Evolutionary conservation across 2,113 vertebrate species (phyloP), one percentile per base, ranked within the genome.

Genomic region (Rattus rattus): DNA sequence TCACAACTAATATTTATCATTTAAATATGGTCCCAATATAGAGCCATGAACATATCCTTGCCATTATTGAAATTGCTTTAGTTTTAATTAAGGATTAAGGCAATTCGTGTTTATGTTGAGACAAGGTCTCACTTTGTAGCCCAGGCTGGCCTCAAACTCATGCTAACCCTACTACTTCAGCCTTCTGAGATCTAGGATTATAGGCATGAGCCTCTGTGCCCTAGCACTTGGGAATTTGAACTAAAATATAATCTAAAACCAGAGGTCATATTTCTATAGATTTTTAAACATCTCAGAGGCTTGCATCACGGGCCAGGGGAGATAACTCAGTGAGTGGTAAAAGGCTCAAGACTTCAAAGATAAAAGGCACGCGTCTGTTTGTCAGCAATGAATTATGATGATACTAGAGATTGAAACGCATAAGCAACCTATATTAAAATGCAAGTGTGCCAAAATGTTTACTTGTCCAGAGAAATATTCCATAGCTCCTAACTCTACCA

Each of bases 1-100:
- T 16, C 65, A 16, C 96, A 97, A 96, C 89, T 96, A 95, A 98
- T 92, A 97, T 96, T 97, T 43, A 43, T 63, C 56, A 95, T 63
- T 97, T 95, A 97, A 96, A 95, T 88, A 54, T 70, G 97, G 94
- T 97, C 97, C 97, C 97, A 97, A 96, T 96, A 93, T 24, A 94
- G 85, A 81, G 97, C 95, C 43, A 79, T 92, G 36, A 92, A 92
- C 97, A 96, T 30, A 86, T 90, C 91, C 94, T 69, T 70, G 47
- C 43, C 93, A 83, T 97, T 89, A 96, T 93, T 96, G 95, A 94
- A 96, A 96, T 90, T 95, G n/a, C 72, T 70, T 67, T 28, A 54
- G 73, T 94, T 96, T 96, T 96, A 97, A 97, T 97, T 94, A 97
- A 92, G 19, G 47, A 95, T 95, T 94, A 94, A 70, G 79, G 88